phyloP scores from a whole-genome alignment of 2,113 vertebrate species.

The Candoia aspera region DNA sequence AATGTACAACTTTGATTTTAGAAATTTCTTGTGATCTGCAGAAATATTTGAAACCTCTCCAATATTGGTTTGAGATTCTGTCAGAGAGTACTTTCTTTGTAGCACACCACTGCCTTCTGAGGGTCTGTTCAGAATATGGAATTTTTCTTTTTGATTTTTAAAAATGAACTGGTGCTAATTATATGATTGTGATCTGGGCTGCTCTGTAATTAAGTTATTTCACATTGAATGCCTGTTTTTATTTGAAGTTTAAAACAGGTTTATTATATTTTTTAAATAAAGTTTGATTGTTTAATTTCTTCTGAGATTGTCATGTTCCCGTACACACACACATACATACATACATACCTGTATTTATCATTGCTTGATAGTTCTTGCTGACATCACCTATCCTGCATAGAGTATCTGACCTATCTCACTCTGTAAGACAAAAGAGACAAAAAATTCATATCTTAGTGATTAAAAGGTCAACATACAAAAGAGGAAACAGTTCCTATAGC shows the following conservation, averaged over 20 bases:
- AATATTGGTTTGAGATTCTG: not conserved
- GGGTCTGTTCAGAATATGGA: not conserved
- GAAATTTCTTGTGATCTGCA: not conserved
- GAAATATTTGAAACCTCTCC: not conserved
- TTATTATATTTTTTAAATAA: not conserved
- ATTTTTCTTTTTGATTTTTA: not conserved
- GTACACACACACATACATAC: no score
- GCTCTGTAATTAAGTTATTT: not conserved
- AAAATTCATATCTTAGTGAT: not conserved
- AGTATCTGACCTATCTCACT: not conserved
- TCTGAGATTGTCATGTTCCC: not conserved
- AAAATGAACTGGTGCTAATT: not conserved
- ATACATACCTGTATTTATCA: no score
- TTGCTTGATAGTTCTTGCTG: not conserved
- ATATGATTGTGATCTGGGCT: not conserved
- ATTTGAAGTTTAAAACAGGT: not conserved
- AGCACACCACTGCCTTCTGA: not conserved
- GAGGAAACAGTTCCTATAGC: not conserved
- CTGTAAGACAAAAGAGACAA: not conserved
- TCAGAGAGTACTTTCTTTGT: not conserved
- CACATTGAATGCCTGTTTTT: not conserved
- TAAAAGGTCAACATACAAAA: not conserved
- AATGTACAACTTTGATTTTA: not conserved
- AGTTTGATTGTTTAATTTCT: not conserved
- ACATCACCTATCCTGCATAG: not conserved